phyloP scores from a whole-genome alignment of 2,797 vertebrate species.

The Pipistrellus pipistrellus region DNA sequence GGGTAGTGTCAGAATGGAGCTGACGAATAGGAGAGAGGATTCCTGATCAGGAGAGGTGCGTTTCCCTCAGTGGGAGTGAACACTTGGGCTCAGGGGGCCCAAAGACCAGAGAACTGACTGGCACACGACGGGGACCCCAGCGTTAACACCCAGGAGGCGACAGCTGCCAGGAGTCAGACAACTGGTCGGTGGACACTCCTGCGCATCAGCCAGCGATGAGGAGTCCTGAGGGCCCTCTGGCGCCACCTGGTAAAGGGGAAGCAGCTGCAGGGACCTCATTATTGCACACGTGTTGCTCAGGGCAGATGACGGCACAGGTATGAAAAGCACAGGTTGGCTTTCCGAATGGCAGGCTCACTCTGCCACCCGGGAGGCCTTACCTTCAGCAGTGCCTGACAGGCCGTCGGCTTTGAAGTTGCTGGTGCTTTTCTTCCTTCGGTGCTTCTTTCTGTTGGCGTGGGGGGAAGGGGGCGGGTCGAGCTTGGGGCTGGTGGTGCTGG shows the following conservation, averaged over 20 bases:
- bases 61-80: rapidly evolving
- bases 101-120: rapidly evolving
- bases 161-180: rapidly evolving
- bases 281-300: rapidly evolving
- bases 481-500: slow-evolving; percentile 97
- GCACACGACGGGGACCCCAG: rapidly evolving
- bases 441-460: slow-evolving; percentile 98
- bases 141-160: rapidly evolving
- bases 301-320: rapidly evolving
- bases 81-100: rapidly evolving
- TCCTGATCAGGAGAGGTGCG: rapidly evolving
- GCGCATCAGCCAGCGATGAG: neutral
- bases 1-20: rapidly evolving
- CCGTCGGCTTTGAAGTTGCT: slow-evolving; percentile 98
- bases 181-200: rapidly evolving
- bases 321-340: rapidly evolving
- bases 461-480: slow-evolving; percentile 97
- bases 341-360: rapidly evolving
- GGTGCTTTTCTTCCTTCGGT: slow-evolving; percentile 98
- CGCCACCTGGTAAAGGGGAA: rapidly evolving
- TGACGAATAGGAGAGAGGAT: rapidly evolving
- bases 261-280: rapidly evolving
- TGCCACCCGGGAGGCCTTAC: slow-evolving; percentile 85
- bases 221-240: rapidly evolving
- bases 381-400: slow-evolving; percentile 96